Evolutionary conservation across 1,140 invertebrate species (phyloP), one percentile per base, ranked within the genome.

Genomic region (Cotesia vestalis): DNA sequence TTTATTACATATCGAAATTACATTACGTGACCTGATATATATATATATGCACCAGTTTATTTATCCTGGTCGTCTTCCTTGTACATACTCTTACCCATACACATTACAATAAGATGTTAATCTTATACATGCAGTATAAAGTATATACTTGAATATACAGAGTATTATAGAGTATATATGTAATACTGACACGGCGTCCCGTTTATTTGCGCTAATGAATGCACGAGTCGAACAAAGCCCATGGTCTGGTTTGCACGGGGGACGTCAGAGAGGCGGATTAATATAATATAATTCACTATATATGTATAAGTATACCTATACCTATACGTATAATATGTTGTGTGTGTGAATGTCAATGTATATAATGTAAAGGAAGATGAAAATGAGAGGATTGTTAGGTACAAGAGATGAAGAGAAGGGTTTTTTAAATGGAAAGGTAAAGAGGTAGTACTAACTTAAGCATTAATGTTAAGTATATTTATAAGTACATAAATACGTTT

Each of bases 161-260:
- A 53, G 75, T 77, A 77, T 79, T 69, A 38, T 61, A 69, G 14
- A 53, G 75, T 77, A 77, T 79, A 80, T 80, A 80, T 81, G 77
- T 79, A 63, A 40, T 61, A 66, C 55, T 72, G 75, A 36, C 67
- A 40, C 67, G 36, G 55, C 55, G 67, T 75, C 74, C 73, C 77
- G 76, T 82, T 78, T 82, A 83, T 79, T 77, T 74, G 66, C 75
- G 76, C 76, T 81, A 83, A 82, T 83, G 82, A 83, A 83, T 82
- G 77, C 73, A 75, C 70, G 72, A 69, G 73, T 77, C 73, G 76
- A 79, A 83, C 79, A 82, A 76, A 75, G 61, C 60, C 69, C 40
- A 46, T 11, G 40, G 40, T 5, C 11, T 46, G 40, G 40, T 46
- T 46, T 46, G 4, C 11, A 46, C 40, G 5, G 40, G 40, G 40